phyloP scores from a whole-genome alignment of 2,113 vertebrate species.

The Gymnarchus niloticus region DNA sequence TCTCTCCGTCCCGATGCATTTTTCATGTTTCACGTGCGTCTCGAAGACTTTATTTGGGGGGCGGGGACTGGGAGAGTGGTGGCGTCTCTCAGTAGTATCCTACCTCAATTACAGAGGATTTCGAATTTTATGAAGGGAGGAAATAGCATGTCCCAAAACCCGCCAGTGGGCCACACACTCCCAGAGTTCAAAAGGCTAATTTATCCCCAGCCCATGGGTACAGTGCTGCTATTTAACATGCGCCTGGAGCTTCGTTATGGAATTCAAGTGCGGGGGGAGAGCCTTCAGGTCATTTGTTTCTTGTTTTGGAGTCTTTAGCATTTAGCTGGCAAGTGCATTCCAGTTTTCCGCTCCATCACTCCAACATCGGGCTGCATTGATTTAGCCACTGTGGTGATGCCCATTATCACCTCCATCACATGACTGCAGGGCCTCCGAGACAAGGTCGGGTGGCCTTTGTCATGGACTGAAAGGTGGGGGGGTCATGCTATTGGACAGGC shows the following conservation, averaged over 20 bases:
- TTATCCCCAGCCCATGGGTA: slow-evolving; percentile 17
- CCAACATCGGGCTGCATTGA: slow-evolving; percentile 56
- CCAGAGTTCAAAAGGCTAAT: slow-evolving; percentile 17
- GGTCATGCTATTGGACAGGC: too few species aligned
- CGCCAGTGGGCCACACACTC: too few species aligned
- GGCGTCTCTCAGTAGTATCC: slow-evolving; percentile 26
- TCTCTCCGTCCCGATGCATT: slow-evolving; percentile 6
- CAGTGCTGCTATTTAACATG: slow-evolving; percentile 43
- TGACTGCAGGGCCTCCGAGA: slow-evolving; percentile 55
- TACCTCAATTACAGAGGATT: slow-evolving; percentile 46
- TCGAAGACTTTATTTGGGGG: not conserved
- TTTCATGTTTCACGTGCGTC: slow-evolving; percentile 7
- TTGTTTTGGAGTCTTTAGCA: slow-evolving; percentile 47
- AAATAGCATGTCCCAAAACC: slow-evolving; percentile 16
- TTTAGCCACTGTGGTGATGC: slow-evolving; percentile 61
- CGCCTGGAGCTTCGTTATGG: slow-evolving; percentile 50
- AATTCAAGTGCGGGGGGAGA: slow-evolving; percentile 7
- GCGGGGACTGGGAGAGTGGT: not conserved
- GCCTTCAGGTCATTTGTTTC: slow-evolving; percentile 5
- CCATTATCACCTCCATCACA: slow-evolving; percentile 67
- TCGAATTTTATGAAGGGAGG: slow-evolving; percentile 47
- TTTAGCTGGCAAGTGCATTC: slow-evolving; percentile 54
- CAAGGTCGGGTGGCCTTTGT: too few species aligned
- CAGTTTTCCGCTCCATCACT: slow-evolving; percentile 61
- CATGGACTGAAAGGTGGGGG: too few species aligned